Conservation (phyloP, 2,888 invertebrate species). For the Trissoscelio sp. region DNA sequence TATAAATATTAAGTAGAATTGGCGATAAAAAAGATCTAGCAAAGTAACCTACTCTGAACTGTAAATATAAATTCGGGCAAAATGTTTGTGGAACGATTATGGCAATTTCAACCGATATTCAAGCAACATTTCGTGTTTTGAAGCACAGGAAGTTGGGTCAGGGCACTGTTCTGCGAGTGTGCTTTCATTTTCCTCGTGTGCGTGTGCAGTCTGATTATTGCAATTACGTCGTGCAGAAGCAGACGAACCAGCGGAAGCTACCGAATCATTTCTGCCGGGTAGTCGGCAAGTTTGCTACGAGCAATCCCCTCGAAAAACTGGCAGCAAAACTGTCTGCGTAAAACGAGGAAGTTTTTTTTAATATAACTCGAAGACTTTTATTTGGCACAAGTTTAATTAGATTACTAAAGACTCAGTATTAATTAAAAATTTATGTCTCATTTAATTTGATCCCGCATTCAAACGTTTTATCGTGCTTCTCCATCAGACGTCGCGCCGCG, state of each 20-base stretch:
- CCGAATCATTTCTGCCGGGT: slow-evolving; percentile 66
- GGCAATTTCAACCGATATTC: slow-evolving; percentile 59
- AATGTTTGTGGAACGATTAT: slow-evolving; percentile 57
- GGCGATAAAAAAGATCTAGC: no score
- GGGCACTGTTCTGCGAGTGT: slow-evolving; percentile 46
- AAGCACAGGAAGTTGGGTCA: slow-evolving; percentile 54
- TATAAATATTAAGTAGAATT: no score
- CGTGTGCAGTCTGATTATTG: slow-evolving; percentile 67
- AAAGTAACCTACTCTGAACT: background rate
- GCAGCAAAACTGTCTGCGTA: slow-evolving; percentile 60
- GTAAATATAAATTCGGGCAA: slow-evolving; percentile 43
- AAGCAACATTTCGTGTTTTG: slow-evolving; percentile 64
- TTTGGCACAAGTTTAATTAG: slow-evolving; percentile 67
- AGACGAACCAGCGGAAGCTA: slow-evolving; percentile 67
- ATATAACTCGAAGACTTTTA: slow-evolving; percentile 67
- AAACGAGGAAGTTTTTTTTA: slow-evolving; percentile 64
- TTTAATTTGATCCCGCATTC: slow-evolving; percentile 58
- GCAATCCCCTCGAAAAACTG: slow-evolving; percentile 66
- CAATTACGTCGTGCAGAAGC: slow-evolving; percentile 66
- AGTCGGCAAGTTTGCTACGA: slow-evolving; percentile 63
- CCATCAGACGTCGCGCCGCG: slow-evolving; percentile 29
- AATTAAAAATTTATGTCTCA: slow-evolving; percentile 68
- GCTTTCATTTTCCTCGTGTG: slow-evolving; percentile 54
- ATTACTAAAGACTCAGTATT: slow-evolving; percentile 67
- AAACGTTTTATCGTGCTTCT: slow-evolving; percentile 52